Evolutionary conservation across 1,140 invertebrate genomes (phyloP), one percentile per base, ranked within the genome.

Genomic region (Pachypeltis micranthus): DNA sequence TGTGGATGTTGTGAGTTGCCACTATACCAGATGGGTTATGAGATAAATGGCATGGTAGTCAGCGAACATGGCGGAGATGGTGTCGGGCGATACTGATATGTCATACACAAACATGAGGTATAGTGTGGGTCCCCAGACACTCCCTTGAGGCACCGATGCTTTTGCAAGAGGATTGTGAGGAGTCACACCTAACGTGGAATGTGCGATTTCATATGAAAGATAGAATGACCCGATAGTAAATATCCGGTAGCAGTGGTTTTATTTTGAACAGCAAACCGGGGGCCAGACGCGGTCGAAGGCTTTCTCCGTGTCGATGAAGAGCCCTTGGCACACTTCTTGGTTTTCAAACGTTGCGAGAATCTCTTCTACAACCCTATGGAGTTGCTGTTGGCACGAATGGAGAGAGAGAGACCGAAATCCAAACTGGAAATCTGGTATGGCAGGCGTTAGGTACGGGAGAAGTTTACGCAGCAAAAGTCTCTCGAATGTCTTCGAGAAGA

Each of bases 401-500:
- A n/a, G n/a, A n/a, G n/a, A n/a, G n/a, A 39, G 34, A 10, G 7
- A 7, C 34, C 21, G 7, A 23, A 57, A 57, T 57, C 55, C 55
- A 57, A 57, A 57, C 27, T 57, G 21, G 19, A 25, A 26, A 23
- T 4, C 21, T 57, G 26, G 55, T 4, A 57, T 14, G 23, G 27
- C 7, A 25, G 47, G 47, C 27, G 23, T 23, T 7, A 57, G 27
- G 23, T 57, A 26, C 7, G 23, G 24, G 21, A 57, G 23, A 4
- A 57, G 7, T 12, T 57, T 25, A 4, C 2, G 55, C 10, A 57
- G 55, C 10, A 57, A 12, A 19, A 57, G 27, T 23, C 55, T 57
- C 55, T 57, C 55, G 27, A 57, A 57, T 57, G 19, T 57, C 27
- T 57, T 57, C 23, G 21, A 75, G 62, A 12, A 67, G 63, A 7